These are phyloP conservation scores for Nannoperca australis DNA, from an alignment of 2,797 vertebrate species.

Conservation along the genomic window DNA sequence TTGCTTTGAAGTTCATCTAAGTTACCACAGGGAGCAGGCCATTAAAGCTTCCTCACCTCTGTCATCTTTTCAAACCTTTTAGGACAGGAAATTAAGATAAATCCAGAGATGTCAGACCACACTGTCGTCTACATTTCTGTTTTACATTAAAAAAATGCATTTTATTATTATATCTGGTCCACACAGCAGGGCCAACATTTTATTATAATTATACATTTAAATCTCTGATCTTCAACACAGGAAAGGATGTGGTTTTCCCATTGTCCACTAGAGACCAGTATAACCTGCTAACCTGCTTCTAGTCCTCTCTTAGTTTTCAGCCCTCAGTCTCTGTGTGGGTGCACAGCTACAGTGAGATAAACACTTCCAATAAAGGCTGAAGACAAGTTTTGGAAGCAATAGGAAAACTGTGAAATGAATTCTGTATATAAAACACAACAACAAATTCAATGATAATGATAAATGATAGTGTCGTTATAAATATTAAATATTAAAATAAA, in stretches of 20 bases:
- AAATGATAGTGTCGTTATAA: neutral
- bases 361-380: neutral
- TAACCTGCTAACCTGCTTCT: neutral
- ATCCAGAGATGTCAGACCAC: slow-evolving; percentile 1
- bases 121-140: neutral
- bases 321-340: neutral
- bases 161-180: neutral
- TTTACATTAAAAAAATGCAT: neutral
- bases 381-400: neutral
- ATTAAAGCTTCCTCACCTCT: slow-evolving; percentile 19
- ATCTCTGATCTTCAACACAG: neutral
- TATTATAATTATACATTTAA: neutral
- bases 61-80: slow-evolving; percentile 22
- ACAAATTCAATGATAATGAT: neutral
- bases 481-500: neutral
- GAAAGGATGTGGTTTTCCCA: neutral
- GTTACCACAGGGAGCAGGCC: neutral
- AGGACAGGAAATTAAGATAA: slow-evolving; percentile 5
- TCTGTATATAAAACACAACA: neutral
- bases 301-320: neutral
- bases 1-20: slow-evolving; percentile 58
- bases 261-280: slow-evolving; percentile 56
- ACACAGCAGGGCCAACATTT: neutral
- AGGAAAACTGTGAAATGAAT: neutral
- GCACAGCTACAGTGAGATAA: neutral